Evolutionary conservation across 2,888 invertebrate species (phyloP), one percentile per base, ranked within the genome.

Genomic region (Silvanus unidentatus): DNA sequence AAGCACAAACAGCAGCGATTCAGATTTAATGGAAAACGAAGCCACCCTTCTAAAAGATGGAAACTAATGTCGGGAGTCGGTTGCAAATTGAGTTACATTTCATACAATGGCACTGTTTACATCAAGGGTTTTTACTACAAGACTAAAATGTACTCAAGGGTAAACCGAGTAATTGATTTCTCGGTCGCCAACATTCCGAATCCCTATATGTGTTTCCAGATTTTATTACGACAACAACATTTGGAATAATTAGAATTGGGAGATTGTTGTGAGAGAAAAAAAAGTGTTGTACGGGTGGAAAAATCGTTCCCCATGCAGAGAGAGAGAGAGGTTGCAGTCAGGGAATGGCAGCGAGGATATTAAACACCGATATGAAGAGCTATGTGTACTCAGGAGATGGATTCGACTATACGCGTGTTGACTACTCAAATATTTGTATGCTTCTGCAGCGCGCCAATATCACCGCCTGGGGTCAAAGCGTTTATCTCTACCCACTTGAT

Each of bases 371-470:
- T 70, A 70, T 70, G 69, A 69, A 67, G 69, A 61, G 65, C 55
- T 48, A 47, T 70, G 69, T 70, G 69, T 69, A 68, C 69, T 65
- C 51, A 54, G 55, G 62, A 67, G 69, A 70, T 69, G 66, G 66
- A 65, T 67, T 64, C 67, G 61, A 60, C 60, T 61, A 51, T 57
- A 65, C 65, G 64, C 65, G 63, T 70, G 69, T 70, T 69, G 69
- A 69, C 70, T 69, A 55, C 58, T 63, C 70, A 69, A 70, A 69
- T 70, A 69, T 71, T 70, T 70, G 64, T 57, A 47, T 53, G 60
- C 59, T 55, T 57, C 57, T 52, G 52, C 51, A 44, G 40, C 58
- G 64, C 65, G 63, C 60, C 65, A 64, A 68, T 67, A 66, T 66
- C 62, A 57, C 51, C 50, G 63, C 64, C 47, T 47, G 53, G 62